Percentiles rank a stretch among this genome's conserved stretches.
Evolutionary conservation across 2,113 vertebrate species (phyloP).

Genomic region (Pandion haliaetus): DNA sequence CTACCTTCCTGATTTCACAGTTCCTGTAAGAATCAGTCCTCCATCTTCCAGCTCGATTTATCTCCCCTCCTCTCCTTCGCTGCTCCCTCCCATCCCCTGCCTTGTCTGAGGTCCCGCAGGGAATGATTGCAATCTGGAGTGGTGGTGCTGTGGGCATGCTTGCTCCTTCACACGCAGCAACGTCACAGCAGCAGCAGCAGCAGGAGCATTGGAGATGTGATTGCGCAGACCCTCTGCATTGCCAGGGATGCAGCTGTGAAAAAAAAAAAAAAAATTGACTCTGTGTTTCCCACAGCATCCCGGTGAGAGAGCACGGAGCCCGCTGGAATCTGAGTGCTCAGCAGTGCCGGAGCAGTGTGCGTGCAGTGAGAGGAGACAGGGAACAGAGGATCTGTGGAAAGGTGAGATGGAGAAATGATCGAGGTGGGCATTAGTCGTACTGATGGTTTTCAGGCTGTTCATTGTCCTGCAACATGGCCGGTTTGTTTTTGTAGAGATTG

Average conservation of each 20-base stretch:
- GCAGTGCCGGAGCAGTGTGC: background rate
- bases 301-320: background rate
- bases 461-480: background rate
- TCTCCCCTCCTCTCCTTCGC: background rate
- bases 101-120: conserved; percentile 26
- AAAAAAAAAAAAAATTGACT: background rate
- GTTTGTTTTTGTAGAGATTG: background rate
- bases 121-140: conserved; percentile 7
- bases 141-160: conserved; percentile 59
- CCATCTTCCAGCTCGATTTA: background rate
- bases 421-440: background rate
- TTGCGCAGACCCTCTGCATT: conserved; percentile 79
- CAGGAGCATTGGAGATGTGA: conserved; percentile 56
- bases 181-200: conserved; percentile 73
- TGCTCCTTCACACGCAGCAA: conserved; percentile 48
- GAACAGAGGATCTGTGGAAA: background rate
- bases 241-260: conserved; percentile 71
- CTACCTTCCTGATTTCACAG: background rate
- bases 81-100: conserved; percentile 18
- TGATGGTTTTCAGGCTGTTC: background rate
- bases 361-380: background rate
- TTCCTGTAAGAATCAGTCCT: background rate
- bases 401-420: background rate
- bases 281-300: conserved; percentile 9
- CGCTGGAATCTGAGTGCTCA: background rate